Evolutionary conservation across 1,140 invertebrate genomes (phyloP), one percentile per base, ranked within the genome.

Genomic region (Agrypnia vestita): DNA sequence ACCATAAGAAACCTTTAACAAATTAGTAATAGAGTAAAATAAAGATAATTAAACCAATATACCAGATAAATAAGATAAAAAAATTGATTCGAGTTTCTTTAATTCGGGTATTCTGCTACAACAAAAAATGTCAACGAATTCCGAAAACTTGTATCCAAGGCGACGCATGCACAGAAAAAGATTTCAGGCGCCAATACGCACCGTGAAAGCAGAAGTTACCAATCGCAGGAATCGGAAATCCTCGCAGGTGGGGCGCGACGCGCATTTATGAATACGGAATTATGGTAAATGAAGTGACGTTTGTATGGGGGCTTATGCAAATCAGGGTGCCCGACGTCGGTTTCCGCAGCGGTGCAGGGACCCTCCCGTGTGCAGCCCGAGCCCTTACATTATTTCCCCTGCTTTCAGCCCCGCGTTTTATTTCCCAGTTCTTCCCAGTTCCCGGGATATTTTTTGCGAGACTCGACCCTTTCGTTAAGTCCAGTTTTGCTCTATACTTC

Each of bases 201-300:
- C 56, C 6, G 56, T 10, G 56, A 72, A 51, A 72, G 51, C 3
- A n/a, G 71, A 55, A 73, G 53, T 15, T 6, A 55, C 17, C n/a
- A 73, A 76, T 61, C 44, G 56, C 74, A 62, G 71, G 71, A 49
- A 35, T 6, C 49, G 49, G 51, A 51, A 55, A 35, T 55, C 4
- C 44, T n/a, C 47, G 46, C 19, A n/a, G 46, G 35, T 46, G 49
- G 9, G 11, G 8, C 64, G 17, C 64, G 49, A 59, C 61, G 64
- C 43, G 76, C 44, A 61, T 82, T 56, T 79, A 82, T 79, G 80
- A 82, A 82, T 79, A 79, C 73, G 61, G 61, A 82, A 82, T 82
- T 82, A 82, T 82, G 77, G 51, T 82, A 82, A 82, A 82, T 82
- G 77, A 82, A 82, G 77, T 82, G 76, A 82, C 76, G 80, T 82